Conservation (phyloP, 2,797 vertebrate species). For the Lycodopsis pacificus region DNA sequence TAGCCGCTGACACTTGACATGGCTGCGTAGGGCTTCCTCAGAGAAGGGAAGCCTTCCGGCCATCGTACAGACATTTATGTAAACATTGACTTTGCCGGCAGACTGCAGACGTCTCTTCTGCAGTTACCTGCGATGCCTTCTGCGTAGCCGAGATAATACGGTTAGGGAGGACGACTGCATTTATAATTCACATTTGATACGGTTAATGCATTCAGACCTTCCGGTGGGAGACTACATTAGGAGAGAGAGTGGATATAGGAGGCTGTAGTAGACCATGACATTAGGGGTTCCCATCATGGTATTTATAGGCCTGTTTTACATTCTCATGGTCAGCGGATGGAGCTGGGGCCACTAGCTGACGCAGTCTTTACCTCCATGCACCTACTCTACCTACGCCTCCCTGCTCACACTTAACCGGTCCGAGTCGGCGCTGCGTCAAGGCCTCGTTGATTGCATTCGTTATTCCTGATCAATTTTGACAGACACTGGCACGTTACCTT, state of each 20-base stretch:
- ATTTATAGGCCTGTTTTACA: slow-evolving; percentile 63
- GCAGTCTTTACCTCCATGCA: slow-evolving; percentile 8
- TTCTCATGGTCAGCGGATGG: slow-evolving; percentile 28
- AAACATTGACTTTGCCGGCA: slow-evolving; percentile 28
- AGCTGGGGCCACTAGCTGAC: slow-evolving; percentile 25
- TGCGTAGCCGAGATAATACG: slow-evolving; percentile 38
- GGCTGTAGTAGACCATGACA: slow-evolving; percentile 38
- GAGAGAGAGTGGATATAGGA: slow-evolving; percentile 44
- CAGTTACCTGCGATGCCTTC: slow-evolving; percentile 34
- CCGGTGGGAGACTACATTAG: slow-evolving; percentile 60
- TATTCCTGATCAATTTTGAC: slow-evolving; percentile 70
- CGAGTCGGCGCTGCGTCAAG: slow-evolving; percentile 26
- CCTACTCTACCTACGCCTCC: background rate
- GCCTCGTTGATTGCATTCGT: slow-evolving; percentile 54
- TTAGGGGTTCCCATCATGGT: slow-evolving; percentile 59
- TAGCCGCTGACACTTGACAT: slow-evolving; percentile 20
- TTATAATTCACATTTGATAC: slow-evolving; percentile 63
- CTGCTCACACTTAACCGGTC: slow-evolving; percentile 2
- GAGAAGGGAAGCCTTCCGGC: slow-evolving; percentile 28
- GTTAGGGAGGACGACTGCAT: slow-evolving; percentile 39
- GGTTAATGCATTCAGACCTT: slow-evolving; percentile 66
- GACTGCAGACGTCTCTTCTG: slow-evolving; percentile 16
- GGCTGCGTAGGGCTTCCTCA: slow-evolving; percentile 3
- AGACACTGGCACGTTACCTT: slow-evolving; percentile 50
- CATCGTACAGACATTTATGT: slow-evolving; percentile 23